Evolutionary conservation across 2,888 invertebrate genomes (phyloP).

Genomic region (Pachycephus smyrnensis): DNA sequence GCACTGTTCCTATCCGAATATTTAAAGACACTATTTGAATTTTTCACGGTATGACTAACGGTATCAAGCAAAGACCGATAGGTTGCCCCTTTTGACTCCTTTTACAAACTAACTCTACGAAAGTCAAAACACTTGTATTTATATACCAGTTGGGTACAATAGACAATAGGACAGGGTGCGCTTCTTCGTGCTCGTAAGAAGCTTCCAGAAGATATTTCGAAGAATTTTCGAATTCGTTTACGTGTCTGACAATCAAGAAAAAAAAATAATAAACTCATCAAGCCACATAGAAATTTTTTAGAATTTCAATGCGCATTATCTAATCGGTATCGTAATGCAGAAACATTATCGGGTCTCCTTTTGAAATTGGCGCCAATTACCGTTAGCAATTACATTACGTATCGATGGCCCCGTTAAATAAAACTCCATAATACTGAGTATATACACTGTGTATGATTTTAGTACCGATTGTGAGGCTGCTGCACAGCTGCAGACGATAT

Average conservation of each 20-base stretch:
- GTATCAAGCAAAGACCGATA: not conserved
- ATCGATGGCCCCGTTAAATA: constrained; percentile 36
- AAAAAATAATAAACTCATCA: not conserved
- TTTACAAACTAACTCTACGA: not conserved
- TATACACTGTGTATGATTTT: constrained; percentile 33
- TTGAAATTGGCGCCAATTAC: constrained; percentile 15
- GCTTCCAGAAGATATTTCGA: too few relatives aligned
- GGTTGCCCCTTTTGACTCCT: not conserved
- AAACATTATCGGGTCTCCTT: not conserved
- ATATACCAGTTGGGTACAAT: not conserved
- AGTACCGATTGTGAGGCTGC: constrained; percentile 9
- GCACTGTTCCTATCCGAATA: not conserved
- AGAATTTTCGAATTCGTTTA: not conserved
- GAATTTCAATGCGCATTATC: not conserved
- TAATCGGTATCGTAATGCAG: not conserved
- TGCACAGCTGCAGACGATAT: constrained; percentile 26
- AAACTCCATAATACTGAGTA: constrained; percentile 32
- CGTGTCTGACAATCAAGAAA: not conserved
- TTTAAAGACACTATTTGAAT: not conserved
- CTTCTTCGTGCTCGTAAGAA: not conserved
- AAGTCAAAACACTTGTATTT: not conserved
- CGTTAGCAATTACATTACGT: constrained; percentile 31
- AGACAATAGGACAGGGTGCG: not conserved
- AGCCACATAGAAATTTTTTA: not conserved
- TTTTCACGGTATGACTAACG: not conserved